Evolutionary conservation across 2,888 invertebrate species (phyloP).

Genomic region (Orthosia gothica): DNA sequence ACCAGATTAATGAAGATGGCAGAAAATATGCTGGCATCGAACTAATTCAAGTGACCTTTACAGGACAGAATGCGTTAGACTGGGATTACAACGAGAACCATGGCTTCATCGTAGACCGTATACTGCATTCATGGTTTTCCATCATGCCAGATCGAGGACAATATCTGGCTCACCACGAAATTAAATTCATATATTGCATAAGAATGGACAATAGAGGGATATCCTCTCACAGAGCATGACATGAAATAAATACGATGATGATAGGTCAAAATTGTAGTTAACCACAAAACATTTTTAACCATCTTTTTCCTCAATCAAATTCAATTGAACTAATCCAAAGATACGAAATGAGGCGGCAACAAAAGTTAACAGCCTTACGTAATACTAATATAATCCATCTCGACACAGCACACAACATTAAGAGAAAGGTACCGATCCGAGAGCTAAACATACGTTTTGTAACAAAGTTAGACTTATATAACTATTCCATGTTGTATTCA

Average conservation of each 20-base stretch:
- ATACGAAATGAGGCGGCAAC: slow-evolving; percentile 35
- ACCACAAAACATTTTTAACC: background rate
- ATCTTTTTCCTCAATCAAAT: slow-evolving; percentile 38
- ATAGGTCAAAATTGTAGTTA: slow-evolving; percentile 8
- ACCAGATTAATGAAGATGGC: background rate
- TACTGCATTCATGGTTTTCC: too few species aligned
- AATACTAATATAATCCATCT: slow-evolving; percentile 61
- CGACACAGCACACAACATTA: slow-evolving; percentile 50
- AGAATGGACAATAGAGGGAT: background rate
- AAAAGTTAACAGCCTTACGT: slow-evolving; percentile 46
- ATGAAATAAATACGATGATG: background rate
- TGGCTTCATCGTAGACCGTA: too few species aligned
- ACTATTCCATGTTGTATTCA: slow-evolving; percentile 43
- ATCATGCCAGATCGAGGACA: too few species aligned
- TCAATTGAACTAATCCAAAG: slow-evolving; percentile 24
- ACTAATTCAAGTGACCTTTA: too few species aligned
- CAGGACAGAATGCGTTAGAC: too few species aligned
- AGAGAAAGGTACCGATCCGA: slow-evolving; percentile 64
- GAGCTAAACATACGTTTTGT: slow-evolving; percentile 59
- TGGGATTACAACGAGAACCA: too few species aligned
- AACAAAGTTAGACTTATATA: slow-evolving; percentile 60
- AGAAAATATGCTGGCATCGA: background rate
- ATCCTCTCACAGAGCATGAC: background rate
- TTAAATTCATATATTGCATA: background rate
- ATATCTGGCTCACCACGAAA: background rate